These are phyloP conservation scores for Bufo gargarizans DNA, from an alignment of 2,113 vertebrate species.

Conservation along the genomic window DNA sequence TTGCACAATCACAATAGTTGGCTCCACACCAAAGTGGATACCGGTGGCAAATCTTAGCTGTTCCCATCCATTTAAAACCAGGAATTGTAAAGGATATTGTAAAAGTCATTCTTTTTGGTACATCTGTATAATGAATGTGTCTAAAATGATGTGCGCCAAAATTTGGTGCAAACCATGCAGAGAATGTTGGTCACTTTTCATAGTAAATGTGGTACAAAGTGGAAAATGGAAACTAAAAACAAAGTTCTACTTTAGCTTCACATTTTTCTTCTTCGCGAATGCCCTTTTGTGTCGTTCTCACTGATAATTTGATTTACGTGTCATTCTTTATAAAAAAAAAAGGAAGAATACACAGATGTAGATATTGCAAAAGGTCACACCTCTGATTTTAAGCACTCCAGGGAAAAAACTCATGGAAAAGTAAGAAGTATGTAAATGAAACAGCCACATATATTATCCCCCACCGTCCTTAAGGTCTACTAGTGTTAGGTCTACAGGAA, in stretches of 20 bases:
- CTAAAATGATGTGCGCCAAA: too few species aligned
- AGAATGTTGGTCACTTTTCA: too few species aligned
- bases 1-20: too few species aligned
- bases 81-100: too few species aligned
- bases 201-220: background rate
- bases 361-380: slow-evolving; percentile 6
- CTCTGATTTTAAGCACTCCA: slow-evolving; percentile 68
- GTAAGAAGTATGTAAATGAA: slow-evolving; percentile 84
- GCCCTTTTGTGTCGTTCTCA: background rate
- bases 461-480: slow-evolving; percentile 67
- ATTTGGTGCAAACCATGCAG: too few species aligned
- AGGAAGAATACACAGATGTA: background rate
- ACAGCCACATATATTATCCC: slow-evolving; percentile 68
- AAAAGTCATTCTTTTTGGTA: too few species aligned
- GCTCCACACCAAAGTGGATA: too few species aligned
- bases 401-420: slow-evolving; percentile 83
- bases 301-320: background rate
- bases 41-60: too few species aligned
- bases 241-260: background rate
- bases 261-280: background rate
- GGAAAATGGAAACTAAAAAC: background rate
- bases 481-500: slow-evolving; percentile 81
- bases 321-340: background rate
- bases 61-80: too few species aligned
- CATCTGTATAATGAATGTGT: too few species aligned